A percentile compares a stretch with the other conserved stretches of the same genome.
phyloP scores from a whole-genome alignment of 64 coral and sea anemone species.

The Trachythela sp. region DNA sequence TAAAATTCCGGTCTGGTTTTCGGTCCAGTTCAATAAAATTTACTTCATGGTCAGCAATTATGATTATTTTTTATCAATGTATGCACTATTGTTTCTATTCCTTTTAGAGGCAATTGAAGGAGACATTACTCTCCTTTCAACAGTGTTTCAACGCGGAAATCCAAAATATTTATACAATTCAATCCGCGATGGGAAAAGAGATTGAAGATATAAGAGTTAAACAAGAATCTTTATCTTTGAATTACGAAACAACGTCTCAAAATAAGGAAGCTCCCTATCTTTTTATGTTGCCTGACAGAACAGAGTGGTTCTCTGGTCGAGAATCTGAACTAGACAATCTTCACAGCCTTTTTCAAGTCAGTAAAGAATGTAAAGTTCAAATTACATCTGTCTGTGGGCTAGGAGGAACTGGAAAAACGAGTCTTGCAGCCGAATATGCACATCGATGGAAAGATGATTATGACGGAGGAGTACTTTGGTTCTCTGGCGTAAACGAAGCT shows the following conservation, averaged over 20 bases:
- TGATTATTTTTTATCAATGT: too few relatives aligned
- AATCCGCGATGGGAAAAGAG: neutral
- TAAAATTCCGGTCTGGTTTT: too few relatives aligned
- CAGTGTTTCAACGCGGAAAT: neutral
- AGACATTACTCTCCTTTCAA: neutral
- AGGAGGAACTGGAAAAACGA: constrained; percentile 53
- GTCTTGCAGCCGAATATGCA: constrained; percentile 35
- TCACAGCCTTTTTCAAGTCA: neutral
- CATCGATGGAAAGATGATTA: constrained; percentile 19
- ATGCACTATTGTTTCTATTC: too few relatives aligned
- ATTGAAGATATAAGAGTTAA: neutral
- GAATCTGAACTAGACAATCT: constrained; percentile 25
- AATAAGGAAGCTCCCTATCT: neutral
- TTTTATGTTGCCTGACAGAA: constrained; percentile 38
- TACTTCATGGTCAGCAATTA: too few relatives aligned
- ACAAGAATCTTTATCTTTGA: neutral
- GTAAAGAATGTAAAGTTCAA: neutral
- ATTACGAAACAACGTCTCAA: neutral
- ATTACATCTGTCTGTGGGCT: constrained; percentile 46
- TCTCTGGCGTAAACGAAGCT: constrained; percentile 37
- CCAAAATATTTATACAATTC: neutral
- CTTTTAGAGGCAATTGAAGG: neutral
- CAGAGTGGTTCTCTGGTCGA: constrained; percentile 45
- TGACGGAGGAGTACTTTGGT: constrained; percentile 42
- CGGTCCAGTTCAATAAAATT: too few relatives aligned